phyloP scores from a whole-genome alignment of 2,113 vertebrate genomes.

The Silurus glanis region DNA sequence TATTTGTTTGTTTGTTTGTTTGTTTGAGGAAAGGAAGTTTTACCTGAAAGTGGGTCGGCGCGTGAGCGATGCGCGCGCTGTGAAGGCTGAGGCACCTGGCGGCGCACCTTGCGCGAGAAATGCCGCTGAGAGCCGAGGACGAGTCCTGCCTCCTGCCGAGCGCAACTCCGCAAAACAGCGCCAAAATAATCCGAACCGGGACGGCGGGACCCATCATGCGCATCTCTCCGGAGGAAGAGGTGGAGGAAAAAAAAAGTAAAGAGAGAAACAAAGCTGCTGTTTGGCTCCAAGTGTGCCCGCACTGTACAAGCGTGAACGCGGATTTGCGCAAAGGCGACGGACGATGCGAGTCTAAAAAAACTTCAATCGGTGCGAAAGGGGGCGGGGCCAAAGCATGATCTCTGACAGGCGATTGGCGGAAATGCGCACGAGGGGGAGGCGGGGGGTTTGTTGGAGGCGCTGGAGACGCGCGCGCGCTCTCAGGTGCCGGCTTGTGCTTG shows the following conservation, averaged over 20 bases:
- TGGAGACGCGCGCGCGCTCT: slow-evolving; percentile 27
- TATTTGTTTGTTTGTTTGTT: not conserved
- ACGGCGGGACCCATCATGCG: slow-evolving; percentile 60
- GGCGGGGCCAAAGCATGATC: slow-evolving; percentile 56
- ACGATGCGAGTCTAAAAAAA: slow-evolving; percentile 55
- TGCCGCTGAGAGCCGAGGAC: slow-evolving; percentile 64
- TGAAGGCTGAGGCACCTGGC: slow-evolving; percentile 87
- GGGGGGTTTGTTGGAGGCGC: not conserved
- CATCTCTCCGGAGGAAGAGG: slow-evolving; percentile 49
- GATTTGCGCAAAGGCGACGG: slow-evolving; percentile 34
- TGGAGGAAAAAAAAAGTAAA: slow-evolving; percentile 3
- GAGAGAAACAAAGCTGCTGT: slow-evolving; percentile 24
- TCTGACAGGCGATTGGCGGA: slow-evolving; percentile 54
- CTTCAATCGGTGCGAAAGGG: slow-evolving; percentile 61
- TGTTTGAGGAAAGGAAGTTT: not conserved
- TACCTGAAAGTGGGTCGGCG: slow-evolving; percentile 78
- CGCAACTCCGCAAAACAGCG: slow-evolving; percentile 60
- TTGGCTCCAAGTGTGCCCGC: slow-evolving; percentile 11
- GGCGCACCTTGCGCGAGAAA: slow-evolving; percentile 79
- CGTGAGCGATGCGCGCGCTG: slow-evolving; percentile 80
- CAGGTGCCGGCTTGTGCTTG: slow-evolving; percentile 45
- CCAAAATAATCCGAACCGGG: slow-evolving; percentile 73
- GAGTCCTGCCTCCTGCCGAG: slow-evolving; percentile 73
- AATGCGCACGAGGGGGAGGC: slow-evolving; percentile 37
- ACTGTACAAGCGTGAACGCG: slow-evolving; percentile 36